A percentile compares a stretch with the other conserved stretches of the same genome.
phyloP scores from a whole-genome alignment of 2,888 invertebrate genomes.

The Leptopilina syphax region DNA sequence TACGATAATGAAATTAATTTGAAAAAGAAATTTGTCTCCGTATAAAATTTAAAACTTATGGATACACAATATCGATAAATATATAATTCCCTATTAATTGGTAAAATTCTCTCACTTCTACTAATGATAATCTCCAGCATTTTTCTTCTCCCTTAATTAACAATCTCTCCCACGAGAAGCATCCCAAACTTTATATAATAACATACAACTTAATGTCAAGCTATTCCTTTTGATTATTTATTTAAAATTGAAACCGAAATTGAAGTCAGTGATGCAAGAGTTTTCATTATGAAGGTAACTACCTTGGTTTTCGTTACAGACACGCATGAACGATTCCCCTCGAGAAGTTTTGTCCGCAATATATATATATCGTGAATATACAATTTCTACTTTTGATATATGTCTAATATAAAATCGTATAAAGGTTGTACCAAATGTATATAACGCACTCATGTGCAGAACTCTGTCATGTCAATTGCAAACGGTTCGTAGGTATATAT shows the following conservation, averaged over 20 bases:
- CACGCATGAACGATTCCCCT: conserved; percentile 16
- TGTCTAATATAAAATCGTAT: conserved; percentile 4
- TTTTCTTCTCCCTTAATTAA: conserved; percentile 3
- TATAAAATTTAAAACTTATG: neutral
- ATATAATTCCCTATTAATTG: too few species aligned
- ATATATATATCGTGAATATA: neutral
- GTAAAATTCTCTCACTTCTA: too few species aligned
- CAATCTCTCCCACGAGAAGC: neutral
- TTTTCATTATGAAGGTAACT: conserved; percentile 15
- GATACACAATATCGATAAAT: too few species aligned
- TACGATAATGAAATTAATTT: conserved; percentile 10
- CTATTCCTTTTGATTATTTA: conserved; percentile 14
- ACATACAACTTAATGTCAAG: neutral
- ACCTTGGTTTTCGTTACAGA: conserved; percentile 25
- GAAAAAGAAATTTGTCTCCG: conserved; percentile 13
- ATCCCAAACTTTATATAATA: neutral
- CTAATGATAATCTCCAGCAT: neutral
- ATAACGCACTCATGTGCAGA: conserved; percentile 10
- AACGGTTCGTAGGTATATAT: conserved; percentile 23
- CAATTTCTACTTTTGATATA: conserved; percentile 18
- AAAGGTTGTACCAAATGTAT: conserved; percentile 8
- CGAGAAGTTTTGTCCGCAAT: neutral
- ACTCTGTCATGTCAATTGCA: conserved; percentile 35
- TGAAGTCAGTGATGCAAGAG: conserved; percentile 15
- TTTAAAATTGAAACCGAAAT: conserved; percentile 24